Evolutionary conservation across 2,888 invertebrate genomes (phyloP).

Genomic region (Drosophila bunnanda): DNA sequence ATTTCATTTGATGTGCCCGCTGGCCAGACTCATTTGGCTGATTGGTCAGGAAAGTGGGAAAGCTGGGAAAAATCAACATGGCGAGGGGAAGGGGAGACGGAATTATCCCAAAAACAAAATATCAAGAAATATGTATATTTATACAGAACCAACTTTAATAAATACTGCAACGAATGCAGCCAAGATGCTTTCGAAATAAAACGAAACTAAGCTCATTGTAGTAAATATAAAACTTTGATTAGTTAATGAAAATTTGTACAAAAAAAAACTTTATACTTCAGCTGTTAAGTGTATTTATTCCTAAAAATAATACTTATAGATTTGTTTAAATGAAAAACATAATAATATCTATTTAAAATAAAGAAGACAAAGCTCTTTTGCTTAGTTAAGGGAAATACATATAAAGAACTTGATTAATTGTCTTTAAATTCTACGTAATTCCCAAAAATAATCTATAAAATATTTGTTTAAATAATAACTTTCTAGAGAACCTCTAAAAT

Average conservation of each 20-base stretch:
- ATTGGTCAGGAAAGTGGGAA: slow-evolving; percentile 52
- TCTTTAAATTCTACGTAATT: too few relatives aligned
- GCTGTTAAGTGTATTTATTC: neutral
- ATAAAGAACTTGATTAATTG: too few relatives aligned
- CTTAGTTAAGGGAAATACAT: too few relatives aligned
- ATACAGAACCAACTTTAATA: neutral
- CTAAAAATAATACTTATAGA: neutral
- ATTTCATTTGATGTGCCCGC: slow-evolving; percentile 76
- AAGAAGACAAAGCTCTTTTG: neutral
- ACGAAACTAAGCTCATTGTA: neutral
- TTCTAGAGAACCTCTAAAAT: neutral
- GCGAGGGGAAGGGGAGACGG: neutral
- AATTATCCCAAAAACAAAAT: neutral
- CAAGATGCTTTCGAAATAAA: neutral
- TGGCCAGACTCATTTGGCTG: slow-evolving; percentile 69
- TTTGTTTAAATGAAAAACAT: neutral
- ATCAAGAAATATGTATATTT: neutral
- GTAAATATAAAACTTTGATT: neutral
- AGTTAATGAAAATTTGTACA: neutral
- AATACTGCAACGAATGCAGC: neutral
- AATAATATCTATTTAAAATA: neutral
- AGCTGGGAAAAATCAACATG: neutral
- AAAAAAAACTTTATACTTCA: neutral
- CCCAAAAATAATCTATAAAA: too few relatives aligned
- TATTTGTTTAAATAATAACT: too few relatives aligned